phyloP scores from a whole-genome alignment of 2,888 invertebrate genomes.

The Hydropsyche betteni region DNA sequence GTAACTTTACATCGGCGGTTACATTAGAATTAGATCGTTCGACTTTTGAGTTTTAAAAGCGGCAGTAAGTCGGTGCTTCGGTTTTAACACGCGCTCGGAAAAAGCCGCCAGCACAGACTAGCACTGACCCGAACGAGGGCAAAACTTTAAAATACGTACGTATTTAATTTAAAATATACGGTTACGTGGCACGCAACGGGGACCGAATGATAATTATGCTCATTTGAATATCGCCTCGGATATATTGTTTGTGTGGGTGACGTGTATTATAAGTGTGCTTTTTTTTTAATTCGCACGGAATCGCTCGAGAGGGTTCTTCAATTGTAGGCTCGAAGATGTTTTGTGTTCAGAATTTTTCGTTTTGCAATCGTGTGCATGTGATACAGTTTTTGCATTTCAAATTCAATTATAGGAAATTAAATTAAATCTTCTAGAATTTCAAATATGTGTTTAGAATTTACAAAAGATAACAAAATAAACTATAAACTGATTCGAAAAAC shows the following conservation, averaged over 20 bases:
- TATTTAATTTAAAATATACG: conserved; percentile 48
- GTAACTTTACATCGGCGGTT: not conserved
- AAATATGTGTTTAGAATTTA: too few species aligned
- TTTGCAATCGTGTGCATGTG: too few species aligned
- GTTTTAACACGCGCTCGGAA: conserved; percentile 7
- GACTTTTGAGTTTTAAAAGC: conserved; percentile 19
- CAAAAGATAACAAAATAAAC: too few species aligned
- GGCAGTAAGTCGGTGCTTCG: not conserved
- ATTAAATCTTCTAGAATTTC: too few species aligned
- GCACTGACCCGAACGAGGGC: conserved; percentile 34
- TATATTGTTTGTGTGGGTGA: not conserved
- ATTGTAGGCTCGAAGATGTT: too few species aligned
- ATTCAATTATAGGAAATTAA: too few species aligned
- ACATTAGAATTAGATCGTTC: conserved; percentile 15
- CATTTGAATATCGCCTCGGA: conserved; percentile 25
- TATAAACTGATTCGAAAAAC: too few species aligned
- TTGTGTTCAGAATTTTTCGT: too few species aligned
- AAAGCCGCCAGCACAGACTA: conserved; percentile 15
- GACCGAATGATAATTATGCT: conserved; percentile 31
- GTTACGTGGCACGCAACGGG: conserved; percentile 45
- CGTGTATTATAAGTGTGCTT: not conserved
- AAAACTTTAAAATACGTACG: conserved; percentile 41
- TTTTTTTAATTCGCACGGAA: conserved; percentile 15
- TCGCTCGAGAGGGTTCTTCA: not conserved
- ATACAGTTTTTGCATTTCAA: too few species aligned